Conservation (phyloP, 2,797 vertebrate species). For the Myotis daubentonii region DNA sequence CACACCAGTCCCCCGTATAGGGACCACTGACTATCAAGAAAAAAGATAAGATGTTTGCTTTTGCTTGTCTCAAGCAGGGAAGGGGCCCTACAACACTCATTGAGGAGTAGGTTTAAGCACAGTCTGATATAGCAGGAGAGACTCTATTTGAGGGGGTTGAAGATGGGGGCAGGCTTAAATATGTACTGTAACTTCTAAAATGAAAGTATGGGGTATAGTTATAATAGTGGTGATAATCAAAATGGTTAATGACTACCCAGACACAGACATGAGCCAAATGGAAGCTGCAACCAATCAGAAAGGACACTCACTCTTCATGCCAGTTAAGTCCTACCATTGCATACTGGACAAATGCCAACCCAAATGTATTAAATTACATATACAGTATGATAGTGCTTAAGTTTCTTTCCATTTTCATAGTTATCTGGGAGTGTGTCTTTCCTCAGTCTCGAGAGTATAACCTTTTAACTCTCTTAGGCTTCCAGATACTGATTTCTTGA, state of each 20-base stretch:
- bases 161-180: background rate
- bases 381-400: too few species aligned
- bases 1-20: background rate
- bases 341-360: background rate
- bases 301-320: background rate
- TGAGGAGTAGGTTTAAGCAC: background rate
- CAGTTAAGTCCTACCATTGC: background rate
- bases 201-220: background rate
- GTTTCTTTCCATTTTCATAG: background rate
- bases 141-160: background rate
- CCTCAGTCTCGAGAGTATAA: background rate
- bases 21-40: background rate
- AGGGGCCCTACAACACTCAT: background rate
- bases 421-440: background rate
- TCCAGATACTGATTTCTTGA: background rate
- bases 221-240: background rate
- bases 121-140: background rate
- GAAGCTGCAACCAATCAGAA: background rate
- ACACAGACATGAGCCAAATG: background rate
- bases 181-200: background rate
- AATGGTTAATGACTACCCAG: background rate
- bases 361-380: background rate
- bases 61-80: background rate
- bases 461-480: background rate
- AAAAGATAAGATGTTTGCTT: background rate